Conservation (phyloP, 2,113 vertebrate species). For the Oncorhynchus clarkii region DNA sequence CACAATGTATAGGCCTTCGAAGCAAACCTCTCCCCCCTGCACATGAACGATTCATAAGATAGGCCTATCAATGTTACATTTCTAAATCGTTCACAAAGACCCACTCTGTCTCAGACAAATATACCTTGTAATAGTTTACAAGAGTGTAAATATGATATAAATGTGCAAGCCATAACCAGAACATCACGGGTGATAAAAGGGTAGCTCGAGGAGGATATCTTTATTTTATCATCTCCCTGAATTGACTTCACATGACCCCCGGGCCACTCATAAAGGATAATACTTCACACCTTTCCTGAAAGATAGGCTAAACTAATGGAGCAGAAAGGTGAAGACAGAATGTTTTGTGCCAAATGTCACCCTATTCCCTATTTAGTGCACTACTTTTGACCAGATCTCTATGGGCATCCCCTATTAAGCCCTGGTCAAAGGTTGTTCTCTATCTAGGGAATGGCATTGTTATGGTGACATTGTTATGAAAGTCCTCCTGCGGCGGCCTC, state of each 20-base stretch:
- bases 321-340: neutral
- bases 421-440: too few relatives aligned
- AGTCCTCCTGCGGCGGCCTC: neutral
- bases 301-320: neutral
- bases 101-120: neutral
- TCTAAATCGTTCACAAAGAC: too few relatives aligned
- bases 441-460: too few relatives aligned
- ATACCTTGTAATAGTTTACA: neutral
- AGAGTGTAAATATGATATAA: neutral
- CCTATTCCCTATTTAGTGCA: neutral
- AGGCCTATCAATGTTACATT: too few relatives aligned
- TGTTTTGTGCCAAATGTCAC: neutral
- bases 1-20: neutral
- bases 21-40: neutral
- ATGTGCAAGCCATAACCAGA: neutral
- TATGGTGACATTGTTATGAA: too few relatives aligned
- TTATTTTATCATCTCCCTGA: neutral
- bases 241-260: neutral
- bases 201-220: neutral
- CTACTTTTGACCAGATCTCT: neutral
- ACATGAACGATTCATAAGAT: neutral
- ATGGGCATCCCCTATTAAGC: neutral
- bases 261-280: neutral
- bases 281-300: neutral
- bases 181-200: neutral